Evolutionary conservation across 2,888 invertebrate species (phyloP).

Genomic region (Celastrina argiolus): DNA sequence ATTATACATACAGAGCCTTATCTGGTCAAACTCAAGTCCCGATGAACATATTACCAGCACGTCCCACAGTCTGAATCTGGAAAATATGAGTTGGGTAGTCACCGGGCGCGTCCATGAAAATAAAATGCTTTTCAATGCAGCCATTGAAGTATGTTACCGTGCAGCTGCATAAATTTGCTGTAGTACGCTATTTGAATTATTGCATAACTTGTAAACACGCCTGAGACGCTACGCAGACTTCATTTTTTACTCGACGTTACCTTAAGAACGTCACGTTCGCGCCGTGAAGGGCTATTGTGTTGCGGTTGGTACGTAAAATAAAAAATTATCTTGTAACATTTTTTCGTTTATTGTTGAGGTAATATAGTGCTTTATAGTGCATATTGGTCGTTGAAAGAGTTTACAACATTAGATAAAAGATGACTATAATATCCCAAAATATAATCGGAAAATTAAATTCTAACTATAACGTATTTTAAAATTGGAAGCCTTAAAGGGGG

Average conservation of each 20-base stretch:
- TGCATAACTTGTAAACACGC: conserved; percentile 75
- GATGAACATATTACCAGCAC: conserved; percentile 42
- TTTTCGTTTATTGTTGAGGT: neutral
- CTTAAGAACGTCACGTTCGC: conserved; percentile 25
- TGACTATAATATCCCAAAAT: too few species aligned
- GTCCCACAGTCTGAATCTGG: conserved; percentile 42
- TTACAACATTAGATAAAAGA: too few species aligned
- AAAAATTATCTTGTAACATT: neutral
- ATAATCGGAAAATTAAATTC: too few species aligned
- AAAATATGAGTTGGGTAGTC: conserved; percentile 55
- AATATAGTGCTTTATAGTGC: neutral
- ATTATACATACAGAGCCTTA: neutral
- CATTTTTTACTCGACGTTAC: conserved; percentile 52
- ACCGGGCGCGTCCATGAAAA: conserved; percentile 56
- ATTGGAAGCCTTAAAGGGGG: too few species aligned
- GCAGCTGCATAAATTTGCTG: conserved; percentile 70
- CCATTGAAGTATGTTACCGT: conserved; percentile 72
- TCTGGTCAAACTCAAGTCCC: neutral
- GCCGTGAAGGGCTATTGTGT: neutral
- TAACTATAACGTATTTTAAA: too few species aligned
- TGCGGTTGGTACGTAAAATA: neutral
- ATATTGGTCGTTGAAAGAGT: too few species aligned
- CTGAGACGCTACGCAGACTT: conserved; percentile 53
- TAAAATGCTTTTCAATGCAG: conserved; percentile 74
- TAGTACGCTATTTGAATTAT: conserved; percentile 71